Base-by-base conservation (phyloP, 2,797 vertebrate genomes). In the Amphiprion clarkii region DNA sequence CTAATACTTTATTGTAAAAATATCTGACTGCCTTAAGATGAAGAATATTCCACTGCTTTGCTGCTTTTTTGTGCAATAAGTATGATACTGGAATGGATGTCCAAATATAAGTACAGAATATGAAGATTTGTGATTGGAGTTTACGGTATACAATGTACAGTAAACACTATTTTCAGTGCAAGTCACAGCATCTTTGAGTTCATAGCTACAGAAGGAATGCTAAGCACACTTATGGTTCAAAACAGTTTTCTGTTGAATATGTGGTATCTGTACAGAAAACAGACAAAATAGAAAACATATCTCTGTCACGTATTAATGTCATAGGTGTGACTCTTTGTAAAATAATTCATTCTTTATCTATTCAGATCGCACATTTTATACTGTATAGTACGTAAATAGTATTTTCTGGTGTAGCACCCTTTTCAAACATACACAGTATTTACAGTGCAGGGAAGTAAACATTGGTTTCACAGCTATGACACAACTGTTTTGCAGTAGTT, bases 211-310 rank as follows among this genome's bases (percentile, higher is more conserved):
- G 87, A 85, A 88, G 91, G 88, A 90, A 91, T 88, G 87, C 92
- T 94, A 95, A 94, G 95, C 94, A 94, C 95, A 96, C 95, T 95
- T 95, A 93, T 83, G 95, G 95, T 94, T 95, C 85, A 89, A 92
- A 90, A 91, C 87, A 89, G 91, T 91, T 90, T 93, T 91, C 82
- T 88, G 60, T 87, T 85, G 88, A 78, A 66, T 87, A 85, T 85
- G 81, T 87, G 67, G 36, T 83, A 68, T 88, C 78, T 93, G 76
- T 86, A 91, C 86, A 89, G 74, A 85, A 89, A 82, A 83, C 62
- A 85, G 77, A 85, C 71, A 76, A 74, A 87, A 85, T 91, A 92
- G 78, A 92, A 93, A 92, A 88, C 63, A 82, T 83, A 87, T 79
- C 74, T 88, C 78, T 89, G 61, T 82, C 62, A 78, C 48, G 77